Conservation (phyloP, 1,140 invertebrate genomes). For the Xylocopa sonorina region DNA sequence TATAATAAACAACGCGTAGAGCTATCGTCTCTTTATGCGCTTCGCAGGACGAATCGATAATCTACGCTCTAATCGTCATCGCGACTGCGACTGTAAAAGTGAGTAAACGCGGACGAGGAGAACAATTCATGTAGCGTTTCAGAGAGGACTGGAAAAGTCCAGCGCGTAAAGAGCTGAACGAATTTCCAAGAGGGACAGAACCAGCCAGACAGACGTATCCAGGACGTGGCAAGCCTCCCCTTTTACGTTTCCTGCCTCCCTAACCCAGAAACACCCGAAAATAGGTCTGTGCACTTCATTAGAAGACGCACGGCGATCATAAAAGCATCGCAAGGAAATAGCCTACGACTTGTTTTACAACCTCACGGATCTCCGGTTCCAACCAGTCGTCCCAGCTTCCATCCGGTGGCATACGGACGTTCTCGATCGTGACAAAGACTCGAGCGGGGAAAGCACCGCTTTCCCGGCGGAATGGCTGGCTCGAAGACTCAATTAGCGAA, state of each 20-base stretch:
- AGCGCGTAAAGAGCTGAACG: neutral
- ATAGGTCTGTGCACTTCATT: constrained; percentile 23
- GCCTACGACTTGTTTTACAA: neutral
- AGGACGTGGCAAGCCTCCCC: neutral
- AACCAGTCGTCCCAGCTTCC: neutral
- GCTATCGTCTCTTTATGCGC: neutral
- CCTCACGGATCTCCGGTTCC: neutral
- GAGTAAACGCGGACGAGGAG: neutral
- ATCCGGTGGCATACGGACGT: neutral
- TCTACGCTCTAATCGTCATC: no score
- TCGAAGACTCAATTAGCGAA: constrained; percentile 40
- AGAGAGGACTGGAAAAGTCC: no score
- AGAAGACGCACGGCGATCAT: constrained; percentile 3
- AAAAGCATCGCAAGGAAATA: neutral
- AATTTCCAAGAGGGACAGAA: neutral
- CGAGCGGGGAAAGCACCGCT: neutral
- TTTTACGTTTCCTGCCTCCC: constrained; percentile 21
- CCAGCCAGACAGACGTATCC: neutral
- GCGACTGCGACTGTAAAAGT: no score
- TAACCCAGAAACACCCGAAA: constrained; percentile 23
- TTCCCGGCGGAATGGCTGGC: neutral
- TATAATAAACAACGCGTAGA: neutral
- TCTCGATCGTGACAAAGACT: constrained; percentile 14
- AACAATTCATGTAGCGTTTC: neutral
- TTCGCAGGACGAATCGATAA: neutral